Conservation (phyloP, 2,113 vertebrate genomes). For the Rhabdomys dilectus region DNA sequence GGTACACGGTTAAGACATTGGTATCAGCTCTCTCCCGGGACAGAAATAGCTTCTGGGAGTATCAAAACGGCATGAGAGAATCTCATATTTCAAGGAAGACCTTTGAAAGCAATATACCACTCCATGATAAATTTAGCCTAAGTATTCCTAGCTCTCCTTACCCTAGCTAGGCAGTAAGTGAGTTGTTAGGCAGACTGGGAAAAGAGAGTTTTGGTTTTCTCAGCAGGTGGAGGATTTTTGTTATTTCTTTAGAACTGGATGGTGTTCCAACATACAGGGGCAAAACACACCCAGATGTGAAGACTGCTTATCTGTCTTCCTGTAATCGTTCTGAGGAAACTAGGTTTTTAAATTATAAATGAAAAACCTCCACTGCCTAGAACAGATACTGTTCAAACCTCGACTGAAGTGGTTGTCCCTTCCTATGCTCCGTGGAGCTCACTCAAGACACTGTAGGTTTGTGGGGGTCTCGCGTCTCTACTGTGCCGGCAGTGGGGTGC, state of each 20-base stretch:
- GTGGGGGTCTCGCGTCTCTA: not conserved
- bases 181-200: not conserved
- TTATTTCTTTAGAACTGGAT: conserved; percentile 38
- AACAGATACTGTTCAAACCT: not conserved
- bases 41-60: conserved; percentile 66
- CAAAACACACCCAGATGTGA: not conserved
- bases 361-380: conserved; percentile 62
- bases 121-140: conserved; percentile 47
- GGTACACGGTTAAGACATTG: not conserved
- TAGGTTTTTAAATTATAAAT: conserved; percentile 82
- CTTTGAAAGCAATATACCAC: conserved; percentile 46
- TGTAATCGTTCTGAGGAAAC: conserved; percentile 74
- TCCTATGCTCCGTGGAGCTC: conserved; percentile 69
- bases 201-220: conserved; percentile 25
- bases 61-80: conserved; percentile 37
- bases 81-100: conserved; percentile 67
- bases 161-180: not conserved
- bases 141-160: not conserved
- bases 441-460: conserved; percentile 61
- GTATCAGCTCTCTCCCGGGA: conserved; percentile 40
- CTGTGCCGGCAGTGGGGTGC: conserved; percentile 55
- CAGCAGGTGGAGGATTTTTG: not conserved
- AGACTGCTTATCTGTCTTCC: conserved; percentile 72
- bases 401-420: conserved; percentile 71
- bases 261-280: not conserved